phyloP scores from a whole-genome alignment of 2,888 invertebrate genomes.

The Caenorhabditis afra region DNA sequence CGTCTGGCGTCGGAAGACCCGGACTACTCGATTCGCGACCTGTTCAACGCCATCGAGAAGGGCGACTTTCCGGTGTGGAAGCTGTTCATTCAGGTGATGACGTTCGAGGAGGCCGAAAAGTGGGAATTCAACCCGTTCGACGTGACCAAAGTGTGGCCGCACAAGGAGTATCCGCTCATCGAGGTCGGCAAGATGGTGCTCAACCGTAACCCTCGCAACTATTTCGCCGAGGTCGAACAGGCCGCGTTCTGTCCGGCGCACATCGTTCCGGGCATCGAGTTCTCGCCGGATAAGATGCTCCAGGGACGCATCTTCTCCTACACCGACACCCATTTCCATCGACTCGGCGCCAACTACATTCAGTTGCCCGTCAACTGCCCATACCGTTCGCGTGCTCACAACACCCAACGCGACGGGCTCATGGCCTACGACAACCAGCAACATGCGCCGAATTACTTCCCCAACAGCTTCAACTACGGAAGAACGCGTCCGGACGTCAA shows the following conservation, averaged over 20 bases:
- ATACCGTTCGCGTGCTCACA: conserved; percentile 82
- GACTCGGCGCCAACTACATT: conserved; percentile 92
- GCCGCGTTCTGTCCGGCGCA: conserved; percentile 80
- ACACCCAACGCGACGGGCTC: conserved; percentile 93
- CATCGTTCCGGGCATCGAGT: conserved; percentile 80
- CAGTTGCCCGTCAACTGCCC: conserved; percentile 96
- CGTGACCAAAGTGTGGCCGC: conserved; percentile 82
- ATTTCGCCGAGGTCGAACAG: conserved; percentile 81
- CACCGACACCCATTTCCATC: conserved; percentile 92
- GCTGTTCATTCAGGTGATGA: conserved; percentile 82
- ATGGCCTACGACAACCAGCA: conserved; percentile 87
- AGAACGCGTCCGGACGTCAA: conserved; percentile 81
- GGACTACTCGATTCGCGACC: conserved; percentile 81
- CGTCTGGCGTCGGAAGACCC: conserved; percentile 78
- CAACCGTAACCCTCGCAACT: conserved; percentile 80
- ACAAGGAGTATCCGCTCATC: conserved; percentile 79
- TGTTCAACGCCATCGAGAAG: conserved; percentile 82
- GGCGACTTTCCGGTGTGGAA: conserved; percentile 82
- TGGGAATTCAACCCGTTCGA: conserved; percentile 83
- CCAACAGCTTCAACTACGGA: conserved; percentile 95
- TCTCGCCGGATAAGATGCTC: conserved; percentile 81
- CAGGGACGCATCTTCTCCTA: conserved; percentile 84
- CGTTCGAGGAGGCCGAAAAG: conserved; percentile 81
- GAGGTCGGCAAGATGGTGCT: conserved; percentile 79
- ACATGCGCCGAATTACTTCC: conserved; percentile 94